Conservation (phyloP, 1,140 invertebrate genomes). For the Cydia splendana region DNA sequence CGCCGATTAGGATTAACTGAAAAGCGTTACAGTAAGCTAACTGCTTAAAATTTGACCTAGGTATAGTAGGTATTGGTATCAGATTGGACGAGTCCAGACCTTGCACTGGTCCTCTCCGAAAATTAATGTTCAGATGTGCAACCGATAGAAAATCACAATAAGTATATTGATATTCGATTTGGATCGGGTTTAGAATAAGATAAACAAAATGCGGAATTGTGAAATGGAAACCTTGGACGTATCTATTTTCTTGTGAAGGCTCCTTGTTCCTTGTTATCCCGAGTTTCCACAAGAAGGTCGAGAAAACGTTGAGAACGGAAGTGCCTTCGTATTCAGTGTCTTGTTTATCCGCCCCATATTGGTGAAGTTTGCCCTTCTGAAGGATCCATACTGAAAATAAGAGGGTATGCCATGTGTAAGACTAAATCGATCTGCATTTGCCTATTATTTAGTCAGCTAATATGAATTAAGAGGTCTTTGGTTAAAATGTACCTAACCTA, state of each 20-base stretch:
- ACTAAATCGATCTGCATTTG: background rate
- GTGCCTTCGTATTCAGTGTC: background rate
- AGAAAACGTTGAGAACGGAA: constrained; percentile 1
- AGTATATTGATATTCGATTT: background rate
- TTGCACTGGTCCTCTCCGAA: too few species aligned
- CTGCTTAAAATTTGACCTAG: too few species aligned
- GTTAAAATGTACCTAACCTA: too few species aligned
- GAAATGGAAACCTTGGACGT: constrained; percentile 6
- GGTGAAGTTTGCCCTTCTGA: background rate
- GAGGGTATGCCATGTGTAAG: background rate
- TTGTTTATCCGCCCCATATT: background rate
- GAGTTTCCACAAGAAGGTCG: constrained; percentile 2
- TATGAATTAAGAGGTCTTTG: too few species aligned
- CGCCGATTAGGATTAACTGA: too few species aligned
- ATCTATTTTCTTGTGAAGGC: background rate
- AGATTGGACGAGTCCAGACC: too few species aligned
- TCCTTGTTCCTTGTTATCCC: constrained; percentile 18
- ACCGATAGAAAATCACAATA: background rate
- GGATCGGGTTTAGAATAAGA: background rate
- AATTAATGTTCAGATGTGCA: too few species aligned
- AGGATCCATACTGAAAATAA: background rate
- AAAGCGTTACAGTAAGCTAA: too few species aligned
- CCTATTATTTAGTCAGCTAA: too few species aligned
- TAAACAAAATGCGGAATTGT: background rate
- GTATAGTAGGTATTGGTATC: too few species aligned